Evolutionary conservation across 2,797 vertebrate genomes (phyloP), one percentile per base, ranked within the genome.

Genomic region (Heliangelus exortis): DNA sequence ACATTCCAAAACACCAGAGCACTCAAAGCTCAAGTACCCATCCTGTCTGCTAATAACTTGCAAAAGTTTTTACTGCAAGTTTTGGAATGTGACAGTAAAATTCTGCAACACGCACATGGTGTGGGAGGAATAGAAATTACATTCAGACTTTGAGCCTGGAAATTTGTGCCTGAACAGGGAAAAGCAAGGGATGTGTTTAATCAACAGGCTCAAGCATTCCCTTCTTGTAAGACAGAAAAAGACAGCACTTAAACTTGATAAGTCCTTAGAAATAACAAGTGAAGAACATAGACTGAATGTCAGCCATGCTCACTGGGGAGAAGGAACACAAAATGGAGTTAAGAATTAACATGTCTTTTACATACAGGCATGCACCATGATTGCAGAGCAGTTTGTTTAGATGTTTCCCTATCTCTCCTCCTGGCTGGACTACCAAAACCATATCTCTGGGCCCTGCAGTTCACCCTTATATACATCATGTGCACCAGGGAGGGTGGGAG

Each of bases 111-210:
- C 6, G 71, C 66, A 84, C 26, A 78, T 34, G 41, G 81, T 94
- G 92, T 95, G 80, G 95, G 95, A 93, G 93, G 95, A 95, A 96
- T 93, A 90, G 86, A 96, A 96, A 95, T 95, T 94, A 84, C 88
- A 76, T 84, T 96, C 88, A 82, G 87, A 76, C 51, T 84, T 41
- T 87, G 83, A 96, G 93, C 84, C 88, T 96, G 92, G 72, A 95
- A 92, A 96, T 95, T 95, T 95, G 73, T 94, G 90, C 71, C 88
- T 87, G 88, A 96, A 89, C 80, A 67, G 80, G 55, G 83, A 92
- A 93, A 95, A 96, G 80, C 83, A 95, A 95, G 85, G 88, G 94
- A 95, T 92, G 85, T 90, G 77, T 96, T 96, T 95, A 94, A 93
- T 90, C 95, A 96, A 90, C 94, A 92, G 90, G 81, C 94, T 95